Evolutionary conservation across 2,113 vertebrate genomes (phyloP), one percentile per base, ranked within the genome.

Genomic region (Progne subis): DNA sequence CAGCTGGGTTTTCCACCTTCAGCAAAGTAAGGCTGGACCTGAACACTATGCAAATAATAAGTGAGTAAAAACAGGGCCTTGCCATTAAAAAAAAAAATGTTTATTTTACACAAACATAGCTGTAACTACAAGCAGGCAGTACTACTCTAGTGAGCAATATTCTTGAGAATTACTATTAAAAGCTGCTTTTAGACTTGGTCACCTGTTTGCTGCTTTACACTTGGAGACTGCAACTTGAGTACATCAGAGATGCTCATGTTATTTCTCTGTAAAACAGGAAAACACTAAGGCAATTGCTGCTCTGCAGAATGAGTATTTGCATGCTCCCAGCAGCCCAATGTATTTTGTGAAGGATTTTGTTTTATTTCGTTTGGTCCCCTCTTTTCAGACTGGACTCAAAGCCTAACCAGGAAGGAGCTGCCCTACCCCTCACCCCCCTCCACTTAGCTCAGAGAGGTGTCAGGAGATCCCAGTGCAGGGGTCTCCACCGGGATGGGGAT

Each of bases 11-110:
- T 91, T 99, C 99, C 94, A 98, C 98, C 95, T 99, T 99, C 98
- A 98, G 98, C 96, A 99, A 98, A 97, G 98, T 99, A 82, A 98
- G 99, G 91, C 97, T 99, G 94, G 99, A 99, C 97, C 97, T 99
- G 97, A 96, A 88, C 96, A 98, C 98, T 91, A 99, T 99, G 99
- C 98, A 98, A 96, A 99, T 99, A 90, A 98, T 99, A 97, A 99
- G 99, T 99, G 95, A 99, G 99, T 98, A 94, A 90, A 68, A 82
- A 91, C 52, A 94, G 94, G 88, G 71, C 24, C 83, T 90, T 89
- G 26, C 78, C 92, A 82, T 95, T 82, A 74, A 92, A 94, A 37
- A 61, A 47, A 76, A 67, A 75, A 57, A 65, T 88, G 87, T 94
- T 83, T 80, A 3, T 80, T 71, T 72, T 69, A 52, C 71, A 15